A percentile compares a stretch with the other conserved stretches of the same genome.
phyloP scores from a whole-genome alignment of 2,888 invertebrate species.

The Flexamia atlantica region DNA sequence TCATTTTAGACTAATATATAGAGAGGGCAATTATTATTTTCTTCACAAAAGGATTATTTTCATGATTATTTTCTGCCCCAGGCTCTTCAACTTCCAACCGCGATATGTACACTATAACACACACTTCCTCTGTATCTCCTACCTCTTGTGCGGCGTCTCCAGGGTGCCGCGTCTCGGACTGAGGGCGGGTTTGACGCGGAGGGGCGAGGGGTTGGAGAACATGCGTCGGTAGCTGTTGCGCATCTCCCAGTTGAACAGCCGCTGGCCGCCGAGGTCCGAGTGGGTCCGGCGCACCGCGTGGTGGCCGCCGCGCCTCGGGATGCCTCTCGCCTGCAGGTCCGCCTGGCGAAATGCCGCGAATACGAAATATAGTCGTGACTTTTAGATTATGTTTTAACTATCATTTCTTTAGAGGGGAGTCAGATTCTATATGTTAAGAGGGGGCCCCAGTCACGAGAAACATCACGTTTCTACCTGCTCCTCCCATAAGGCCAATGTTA shows the following conservation, averaged over 20 bases:
- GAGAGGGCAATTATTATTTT: no score
- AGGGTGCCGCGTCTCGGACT: conserved; percentile 71
- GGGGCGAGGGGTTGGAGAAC: conserved; percentile 76
- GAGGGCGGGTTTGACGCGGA: conserved; percentile 74
- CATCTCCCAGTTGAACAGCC: conserved; percentile 78
- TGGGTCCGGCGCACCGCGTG: conserved; percentile 78
- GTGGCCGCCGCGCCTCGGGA: conserved; percentile 72
- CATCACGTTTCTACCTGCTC: no score
- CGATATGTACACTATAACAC: not conserved
- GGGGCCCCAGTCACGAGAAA: no score
- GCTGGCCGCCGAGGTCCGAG: conserved; percentile 79
- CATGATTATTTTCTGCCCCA: no score
- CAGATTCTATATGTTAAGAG: no score
- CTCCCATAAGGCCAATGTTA: no score
- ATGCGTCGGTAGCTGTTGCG: conserved; percentile 76
- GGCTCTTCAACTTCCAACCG: no score
- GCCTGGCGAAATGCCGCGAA: conserved; percentile 73
- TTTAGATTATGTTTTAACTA: no score
- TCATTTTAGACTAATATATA: no score
- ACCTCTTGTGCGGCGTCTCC: conserved; percentile 50
- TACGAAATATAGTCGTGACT: no score
- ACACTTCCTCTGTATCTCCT: not conserved
- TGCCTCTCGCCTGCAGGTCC: conserved; percentile 77
- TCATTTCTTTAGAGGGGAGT: no score
- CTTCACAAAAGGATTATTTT: no score